A percentile compares a stretch with the other conserved stretches of the same genome.
Conservation (phyloP, 1,140 invertebrate genomes). For the Solenopsis fugax region DNA sequence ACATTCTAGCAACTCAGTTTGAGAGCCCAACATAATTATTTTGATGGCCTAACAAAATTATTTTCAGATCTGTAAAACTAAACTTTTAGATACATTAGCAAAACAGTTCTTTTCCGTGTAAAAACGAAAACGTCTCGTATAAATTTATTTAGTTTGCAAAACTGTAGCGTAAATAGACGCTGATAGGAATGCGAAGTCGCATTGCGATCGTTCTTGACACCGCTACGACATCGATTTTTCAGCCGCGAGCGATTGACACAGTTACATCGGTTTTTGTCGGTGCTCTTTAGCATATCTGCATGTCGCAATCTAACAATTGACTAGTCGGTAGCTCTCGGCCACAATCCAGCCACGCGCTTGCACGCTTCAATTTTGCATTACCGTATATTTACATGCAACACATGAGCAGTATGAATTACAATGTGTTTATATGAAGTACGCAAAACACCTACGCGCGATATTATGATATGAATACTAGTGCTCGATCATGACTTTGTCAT, state of each 20-base stretch:
- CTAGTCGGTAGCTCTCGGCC: slow-evolving; percentile 22
- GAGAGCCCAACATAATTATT: no score
- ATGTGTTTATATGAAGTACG: slow-evolving; percentile 7
- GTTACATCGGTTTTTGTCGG: slow-evolving; percentile 45
- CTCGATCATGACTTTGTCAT: slow-evolving; percentile 10
- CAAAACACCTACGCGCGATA: slow-evolving; percentile 1
- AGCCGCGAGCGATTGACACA: slow-evolving; percentile 58
- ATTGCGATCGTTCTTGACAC: not conserved
- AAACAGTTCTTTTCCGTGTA: not conserved
- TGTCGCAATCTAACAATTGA: slow-evolving; percentile 34
- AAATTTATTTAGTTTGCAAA: not conserved
- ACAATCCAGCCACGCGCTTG: not conserved
- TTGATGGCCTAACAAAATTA: no score
- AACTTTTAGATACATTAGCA: no score
- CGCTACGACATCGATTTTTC: slow-evolving; percentile 37
- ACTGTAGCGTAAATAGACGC: not conserved
- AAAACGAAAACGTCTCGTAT: not conserved
- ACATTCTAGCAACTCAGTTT: no score
- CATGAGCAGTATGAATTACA: slow-evolving; percentile 15
- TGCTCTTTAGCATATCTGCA: slow-evolving; percentile 40
- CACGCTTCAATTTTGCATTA: slow-evolving; percentile 28
- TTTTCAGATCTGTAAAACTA: no score
- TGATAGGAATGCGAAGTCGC: not conserved
- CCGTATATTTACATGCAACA: slow-evolving; percentile 1
- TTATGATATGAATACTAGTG: not conserved